Conservation (phyloP, 1,140 invertebrate genomes). For the Hirudo medicinalis region DNA sequence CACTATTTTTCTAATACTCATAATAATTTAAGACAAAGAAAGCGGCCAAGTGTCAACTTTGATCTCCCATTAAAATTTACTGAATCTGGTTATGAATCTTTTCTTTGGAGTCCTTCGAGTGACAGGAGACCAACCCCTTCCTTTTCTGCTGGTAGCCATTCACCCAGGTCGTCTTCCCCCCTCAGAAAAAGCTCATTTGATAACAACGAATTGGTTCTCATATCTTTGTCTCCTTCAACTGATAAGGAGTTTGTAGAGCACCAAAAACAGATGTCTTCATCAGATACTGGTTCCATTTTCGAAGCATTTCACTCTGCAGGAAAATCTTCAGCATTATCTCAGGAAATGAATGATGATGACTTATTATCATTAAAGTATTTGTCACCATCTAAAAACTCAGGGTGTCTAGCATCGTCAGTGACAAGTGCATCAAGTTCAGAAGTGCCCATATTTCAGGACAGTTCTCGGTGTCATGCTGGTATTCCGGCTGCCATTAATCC, state of each 20-base stretch:
- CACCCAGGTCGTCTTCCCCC: constrained; percentile 10
- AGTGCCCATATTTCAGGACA: not conserved
- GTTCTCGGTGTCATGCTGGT: constrained; percentile 7
- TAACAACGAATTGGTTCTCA: constrained; percentile 24
- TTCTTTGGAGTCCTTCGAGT: constrained; percentile 25
- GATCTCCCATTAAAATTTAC: constrained; percentile 56
- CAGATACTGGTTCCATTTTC: constrained; percentile 31
- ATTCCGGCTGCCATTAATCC: constrained; percentile 12
- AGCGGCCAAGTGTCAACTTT: constrained; percentile 51
- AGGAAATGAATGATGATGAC: not conserved
- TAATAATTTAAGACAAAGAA: constrained; percentile 33
- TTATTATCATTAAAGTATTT: constrained; percentile 16
- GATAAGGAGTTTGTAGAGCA: constrained; percentile 24
- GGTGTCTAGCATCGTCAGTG: constrained; percentile 1
- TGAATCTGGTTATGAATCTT: constrained; percentile 59
- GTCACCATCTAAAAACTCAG: constrained; percentile 22
- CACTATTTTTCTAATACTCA: constrained; percentile 1
- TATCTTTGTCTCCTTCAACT: constrained; percentile 22
- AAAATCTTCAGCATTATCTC: not conserved
- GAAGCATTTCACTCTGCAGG: constrained; percentile 24
- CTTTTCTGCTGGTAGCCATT: constrained; percentile 48
- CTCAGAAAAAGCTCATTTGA: constrained; percentile 1
- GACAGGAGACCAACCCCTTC: constrained; percentile 31
- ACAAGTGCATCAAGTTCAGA: not conserved
- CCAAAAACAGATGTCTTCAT: constrained; percentile 30